A percentile compares a stretch with the other conserved stretches of the same genome.
phyloP scores from a whole-genome alignment of 2,888 invertebrate genomes.

The Orgyia antiqua region DNA sequence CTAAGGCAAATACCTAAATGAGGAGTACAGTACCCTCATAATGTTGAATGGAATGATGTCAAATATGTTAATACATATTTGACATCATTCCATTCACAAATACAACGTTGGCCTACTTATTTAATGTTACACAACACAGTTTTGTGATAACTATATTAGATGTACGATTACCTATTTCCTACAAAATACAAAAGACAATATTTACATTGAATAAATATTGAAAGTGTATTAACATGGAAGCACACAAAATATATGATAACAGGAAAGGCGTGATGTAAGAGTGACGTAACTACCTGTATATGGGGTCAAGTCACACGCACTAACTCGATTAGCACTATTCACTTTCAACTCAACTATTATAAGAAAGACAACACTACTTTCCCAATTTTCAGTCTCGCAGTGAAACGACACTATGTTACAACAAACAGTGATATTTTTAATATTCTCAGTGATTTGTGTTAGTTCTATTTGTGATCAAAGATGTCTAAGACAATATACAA shows the following conservation, averaged over 20 bases:
- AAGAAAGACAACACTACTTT: conserved; percentile 45
- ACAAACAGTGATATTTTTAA: conserved; percentile 18
- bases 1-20: too few species aligned
- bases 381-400: conserved; percentile 48
- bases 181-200: not conserved
- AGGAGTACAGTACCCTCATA: too few species aligned
- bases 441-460: conserved; percentile 35
- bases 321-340: conserved; percentile 57
- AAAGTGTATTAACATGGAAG: too few species aligned
- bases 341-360: conserved; percentile 65
- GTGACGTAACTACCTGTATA: conserved; percentile 24
- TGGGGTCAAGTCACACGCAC: conserved; percentile 20
- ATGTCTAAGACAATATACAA: conserved; percentile 27
- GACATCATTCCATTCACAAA: too few species aligned
- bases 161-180: not conserved
- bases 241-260: conserved; percentile 10
- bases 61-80: too few species aligned
- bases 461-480: conserved; percentile 31
- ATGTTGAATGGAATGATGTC: too few species aligned
- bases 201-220: too few species aligned
- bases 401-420: conserved; percentile 14
- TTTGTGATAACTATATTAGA: not conserved
- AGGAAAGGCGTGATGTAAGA: conserved; percentile 31
- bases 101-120: not conserved
- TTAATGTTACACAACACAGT: not conserved